Base-by-base conservation (phyloP, 2,113 vertebrate species). In the Aegithalos caudatus region DNA sequence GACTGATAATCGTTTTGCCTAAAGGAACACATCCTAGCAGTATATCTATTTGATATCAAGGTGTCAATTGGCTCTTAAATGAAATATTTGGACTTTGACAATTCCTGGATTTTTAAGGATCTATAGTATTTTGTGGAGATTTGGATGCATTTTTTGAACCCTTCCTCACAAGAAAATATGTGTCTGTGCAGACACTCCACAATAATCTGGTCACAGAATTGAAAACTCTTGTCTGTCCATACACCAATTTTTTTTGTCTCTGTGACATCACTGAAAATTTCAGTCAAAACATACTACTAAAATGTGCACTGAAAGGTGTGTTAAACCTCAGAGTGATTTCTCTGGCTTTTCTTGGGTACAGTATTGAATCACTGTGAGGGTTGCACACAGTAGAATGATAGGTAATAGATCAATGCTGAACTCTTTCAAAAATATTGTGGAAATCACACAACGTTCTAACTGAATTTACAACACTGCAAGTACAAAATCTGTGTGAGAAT, bases 1-100 rank as follows among this genome's bases (percentile, higher is more conserved):
- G 90, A 90, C 51, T 92, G 87, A 80, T 77, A 90, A 88, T 90
- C 7, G 29, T 88, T 94, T 95, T 86, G 74, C 95, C 78, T 88
- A 86, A 80, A 81, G 85, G 70, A 72, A 66, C 51, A 57, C 13
- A 80, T 86, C 35, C 47, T 90, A 38, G 44, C 29, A 92, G 38
- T 77, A 57, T 85, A 93, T 88, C 50, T 87, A 48, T 88, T 85
- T 66, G 66, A 90, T 94, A 95, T 88, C 78, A 90, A 87, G 50
- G 12, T 96, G 42, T 13, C 53, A 91, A 31, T 86, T 91, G 66
- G 65, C 54, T 91, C 45, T 73, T 90, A 38, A 73, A 88, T 87
- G 23, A 88, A 92, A 86, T 72, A 85, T 92, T 92, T 88, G 35
- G 42, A 54, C 60, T 92, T 86, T 35, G n/a, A 67, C 60, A 74